A percentile compares a stretch with the other conserved stretches of the same genome.
Evolutionary conservation across 2,888 invertebrate species (phyloP).

Genomic region (Coelogynopora nodosa): DNA sequence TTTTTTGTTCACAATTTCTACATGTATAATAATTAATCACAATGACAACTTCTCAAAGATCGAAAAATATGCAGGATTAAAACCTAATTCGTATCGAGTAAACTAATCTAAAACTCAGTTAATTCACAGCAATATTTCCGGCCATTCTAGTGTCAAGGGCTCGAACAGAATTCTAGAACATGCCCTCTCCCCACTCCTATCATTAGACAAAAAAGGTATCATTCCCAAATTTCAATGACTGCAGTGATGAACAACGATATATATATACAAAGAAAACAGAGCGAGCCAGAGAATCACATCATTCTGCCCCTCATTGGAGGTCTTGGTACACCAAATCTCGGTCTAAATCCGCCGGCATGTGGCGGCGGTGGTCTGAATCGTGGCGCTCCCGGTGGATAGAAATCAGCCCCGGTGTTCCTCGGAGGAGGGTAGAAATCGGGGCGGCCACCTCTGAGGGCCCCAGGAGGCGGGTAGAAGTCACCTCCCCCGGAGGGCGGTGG

Average conservation of each 20-base stretch:
- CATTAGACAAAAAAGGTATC: no score
- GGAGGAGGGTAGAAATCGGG: not conserved
- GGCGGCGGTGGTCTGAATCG: not conserved
- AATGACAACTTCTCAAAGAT: no score
- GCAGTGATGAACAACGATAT: not conserved
- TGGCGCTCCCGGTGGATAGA: conserved; percentile 3
- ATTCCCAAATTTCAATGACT: no score
- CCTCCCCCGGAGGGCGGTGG: not conserved
- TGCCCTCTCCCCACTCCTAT: no score
- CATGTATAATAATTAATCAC: no score
- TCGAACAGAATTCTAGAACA: no score
- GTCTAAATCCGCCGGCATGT: not conserved
- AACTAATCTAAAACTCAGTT: no score
- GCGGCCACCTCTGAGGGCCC: not conserved
- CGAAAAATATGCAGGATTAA: no score
- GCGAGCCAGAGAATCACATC: not conserved
- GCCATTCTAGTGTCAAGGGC: no score
- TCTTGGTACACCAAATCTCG: not conserved
- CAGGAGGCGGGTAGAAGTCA: not conserved
- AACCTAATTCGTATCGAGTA: no score
- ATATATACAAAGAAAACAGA: not conserved
- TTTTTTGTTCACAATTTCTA: no score
- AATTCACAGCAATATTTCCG: no score
- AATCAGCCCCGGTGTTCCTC: not conserved
- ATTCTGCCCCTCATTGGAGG: not conserved